Evolutionary conservation across 2,888 invertebrate genomes (phyloP), one percentile per base, ranked within the genome.

Genomic region (Buathra laborator): DNA sequence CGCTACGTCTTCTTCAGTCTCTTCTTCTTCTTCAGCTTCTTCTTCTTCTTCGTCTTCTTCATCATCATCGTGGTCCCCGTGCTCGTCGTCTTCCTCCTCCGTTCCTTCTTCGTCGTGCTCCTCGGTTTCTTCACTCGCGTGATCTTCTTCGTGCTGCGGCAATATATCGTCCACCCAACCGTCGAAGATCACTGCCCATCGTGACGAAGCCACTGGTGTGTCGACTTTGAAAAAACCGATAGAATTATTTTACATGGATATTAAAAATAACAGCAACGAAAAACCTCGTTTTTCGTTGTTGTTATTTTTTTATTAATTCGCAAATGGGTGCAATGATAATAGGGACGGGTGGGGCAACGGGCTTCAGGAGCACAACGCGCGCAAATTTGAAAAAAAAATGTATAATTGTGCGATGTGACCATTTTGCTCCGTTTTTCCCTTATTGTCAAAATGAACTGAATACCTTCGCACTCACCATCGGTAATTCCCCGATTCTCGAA

Each of bases 401-500:
- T n/a, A 24, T 2, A 24, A 24, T 3, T 24, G 3, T 24, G 24
- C 24, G 24, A 24, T 3, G 24, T 24, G 24, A 1, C 24, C 2
- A 2, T 24, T 24, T 24, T 37, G 37, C 37, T 37, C 37, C 37
- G 1, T 1, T 37, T 1, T 37, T 7, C 1, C 6, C 7, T 37
- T 24, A 3, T 24, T 24, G 24, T 44, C 74, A 32, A 12, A 68
- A 43, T 75, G 14, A 37, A 43, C 43, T 37, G 19, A n/a, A 51
- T 70, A 24, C 67, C 68, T 64, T 77, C 67, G 56, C 37, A 83
- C 96, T 96, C 94, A 97, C 97, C 95, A 93, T 97, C 97, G 71
- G 96, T 95, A 56, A 96, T 94, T 53, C 97, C 97, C 92, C 97
- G 95, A 92, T 97, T 97, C 94, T 97, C 97, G 83, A 97, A 94